Base-by-base conservation (phyloP, 2,797 vertebrate species). In the Tapera naevia region DNA sequence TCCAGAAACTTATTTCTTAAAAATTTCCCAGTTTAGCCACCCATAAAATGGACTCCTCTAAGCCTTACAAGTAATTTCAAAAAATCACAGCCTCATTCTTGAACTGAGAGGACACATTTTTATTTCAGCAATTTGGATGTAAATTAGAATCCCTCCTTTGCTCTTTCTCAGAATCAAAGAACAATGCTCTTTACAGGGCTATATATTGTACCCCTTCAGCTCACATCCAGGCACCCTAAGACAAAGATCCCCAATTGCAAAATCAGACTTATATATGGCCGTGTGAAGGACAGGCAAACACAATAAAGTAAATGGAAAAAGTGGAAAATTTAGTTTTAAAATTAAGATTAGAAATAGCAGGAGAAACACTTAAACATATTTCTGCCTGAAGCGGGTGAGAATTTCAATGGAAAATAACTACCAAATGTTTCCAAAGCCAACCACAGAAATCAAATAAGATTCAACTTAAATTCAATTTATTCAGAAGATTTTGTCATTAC, bases 361-460 rank as follows among this genome's bases (percentile, higher is more conserved):
- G 54, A 86, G 73, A 89, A 80, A 23, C 56, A 79, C 57, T 95
- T 94, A 79, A 89, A 81, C 71, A 91, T 71, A 85, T 72, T 86
- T 53, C 91, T 91, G 80, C 88, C 94, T 80, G 88, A 85, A 96
- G 83, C 61, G 51, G 69, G 86, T 85, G 80, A 2, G 19, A 94
- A 94, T 94, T 94, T 97, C 94, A 91, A 93, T 96, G 88, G 95
- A 96, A 96, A 96, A 97, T 96, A 95, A 85, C 80, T 93, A 91
- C 83, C 89, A 96, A 95, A 89, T 93, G 88, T 93, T 96, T 93
- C 87, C 88, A 88, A 94, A 94, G 81, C 48, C 90, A 94, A 93
- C 78, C 91, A 94, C 91, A 94, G 88, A 96, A 96, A 95, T 94
- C 79, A 94, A 96, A 73, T 81, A 87, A 80, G 66, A 85, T 92